A percentile compares a stretch with the other conserved stretches of the same genome.
phyloP scores from a whole-genome alignment of 1,140 invertebrate species.

The Stenopsyche tienmushanensis region DNA sequence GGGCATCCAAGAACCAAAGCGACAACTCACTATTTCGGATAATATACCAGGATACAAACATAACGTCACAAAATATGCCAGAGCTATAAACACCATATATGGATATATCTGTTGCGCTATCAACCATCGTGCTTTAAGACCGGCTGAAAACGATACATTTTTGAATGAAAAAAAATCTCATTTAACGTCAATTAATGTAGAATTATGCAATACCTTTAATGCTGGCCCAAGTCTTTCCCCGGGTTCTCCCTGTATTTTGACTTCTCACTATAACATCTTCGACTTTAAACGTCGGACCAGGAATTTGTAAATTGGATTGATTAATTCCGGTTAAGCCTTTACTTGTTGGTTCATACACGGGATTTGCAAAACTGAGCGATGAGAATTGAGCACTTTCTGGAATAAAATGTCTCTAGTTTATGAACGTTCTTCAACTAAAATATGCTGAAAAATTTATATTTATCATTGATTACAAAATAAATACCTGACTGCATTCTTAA shows the following conservation, averaged over 20 bases:
- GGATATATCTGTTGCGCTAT: slow-evolving; percentile 82
- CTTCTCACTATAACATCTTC: slow-evolving; percentile 74
- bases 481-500: slow-evolving; percentile 20
- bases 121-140: slow-evolving; percentile 67
- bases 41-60: slow-evolving; percentile 88
- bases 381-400: slow-evolving; percentile 56
- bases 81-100: slow-evolving; percentile 83
- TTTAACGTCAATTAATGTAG: slow-evolving; percentile 15
- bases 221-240: slow-evolving; percentile 59
- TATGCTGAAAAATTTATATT: background rate
- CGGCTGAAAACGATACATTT: slow-evolving; percentile 56
- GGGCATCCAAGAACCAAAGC: slow-evolving; percentile 84
- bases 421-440: background rate
- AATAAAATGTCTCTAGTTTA: slow-evolving; percentile 34
- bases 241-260: slow-evolving; percentile 56
- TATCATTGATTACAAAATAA: background rate
- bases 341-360: slow-evolving; percentile 71
- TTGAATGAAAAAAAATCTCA: slow-evolving; percentile 16
- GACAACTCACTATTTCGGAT: slow-evolving; percentile 82
- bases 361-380: slow-evolving; percentile 74
- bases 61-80: slow-evolving; percentile 85
- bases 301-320: slow-evolving; percentile 47
- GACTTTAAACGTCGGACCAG: slow-evolving; percentile 68
- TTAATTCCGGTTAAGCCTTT: slow-evolving; percentile 50
- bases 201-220: slow-evolving; percentile 61